phyloP scores from a whole-genome alignment of 2,797 vertebrate genomes.

The Myioborus melanocephalus region DNA sequence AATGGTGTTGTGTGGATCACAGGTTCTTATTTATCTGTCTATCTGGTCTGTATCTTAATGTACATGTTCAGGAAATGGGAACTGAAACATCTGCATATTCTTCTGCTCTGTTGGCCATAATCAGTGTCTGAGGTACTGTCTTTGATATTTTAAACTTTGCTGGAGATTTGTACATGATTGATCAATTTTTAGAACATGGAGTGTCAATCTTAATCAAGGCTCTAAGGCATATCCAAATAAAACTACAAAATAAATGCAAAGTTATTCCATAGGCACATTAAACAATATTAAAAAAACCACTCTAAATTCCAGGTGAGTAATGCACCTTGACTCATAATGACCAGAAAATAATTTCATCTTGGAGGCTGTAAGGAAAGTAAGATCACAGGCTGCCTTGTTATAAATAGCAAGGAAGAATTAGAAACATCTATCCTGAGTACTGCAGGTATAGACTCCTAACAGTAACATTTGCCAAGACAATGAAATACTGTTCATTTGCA shows the following conservation, averaged over 20 bases:
- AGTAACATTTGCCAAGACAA: slow-evolving; percentile 11
- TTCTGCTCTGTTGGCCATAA: not conserved
- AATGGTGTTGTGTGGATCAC: not conserved
- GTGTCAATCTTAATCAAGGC: not conserved
- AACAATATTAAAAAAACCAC: not conserved
- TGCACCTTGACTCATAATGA: not conserved
- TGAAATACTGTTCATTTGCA: not conserved
- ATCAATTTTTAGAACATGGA: not conserved
- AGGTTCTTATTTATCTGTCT: not conserved
- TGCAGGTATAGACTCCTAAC: not conserved
- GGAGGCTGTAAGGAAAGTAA: not conserved
- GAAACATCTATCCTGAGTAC: not conserved
- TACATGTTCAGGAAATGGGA: not conserved
- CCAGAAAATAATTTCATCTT: not conserved
- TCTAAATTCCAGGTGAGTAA: slow-evolving; percentile 18
- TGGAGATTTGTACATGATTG: not conserved
- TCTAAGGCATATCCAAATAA: not conserved
- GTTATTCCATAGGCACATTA: not conserved
- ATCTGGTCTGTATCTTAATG: not conserved
- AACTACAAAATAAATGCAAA: not conserved
- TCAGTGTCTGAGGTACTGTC: not conserved
- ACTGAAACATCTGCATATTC: not conserved
- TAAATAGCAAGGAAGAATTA: slow-evolving; percentile 20
- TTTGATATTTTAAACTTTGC: not conserved
- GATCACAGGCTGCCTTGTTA: not conserved